These are phyloP conservation scores for Myopa tessellatipennis DNA, from an alignment of 2,888 invertebrate genomes.

Conservation along the genomic window DNA sequence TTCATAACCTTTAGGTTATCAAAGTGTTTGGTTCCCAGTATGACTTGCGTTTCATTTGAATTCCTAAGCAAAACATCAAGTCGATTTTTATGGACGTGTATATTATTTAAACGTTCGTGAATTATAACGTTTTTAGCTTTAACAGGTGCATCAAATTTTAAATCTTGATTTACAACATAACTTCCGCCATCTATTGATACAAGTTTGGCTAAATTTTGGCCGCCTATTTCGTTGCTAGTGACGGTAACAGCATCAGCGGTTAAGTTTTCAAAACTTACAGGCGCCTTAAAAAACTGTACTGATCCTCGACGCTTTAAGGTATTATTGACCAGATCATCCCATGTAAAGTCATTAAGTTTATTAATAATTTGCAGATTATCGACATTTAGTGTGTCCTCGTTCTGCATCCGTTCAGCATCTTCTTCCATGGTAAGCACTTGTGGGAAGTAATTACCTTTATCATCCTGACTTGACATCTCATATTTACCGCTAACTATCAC, in stretches of 20 bases:
- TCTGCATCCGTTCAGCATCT: constrained; percentile 15
- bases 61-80: constrained; percentile 69
- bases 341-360: constrained; percentile 69
- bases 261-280: constrained; percentile 56
- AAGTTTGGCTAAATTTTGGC: constrained; percentile 58
- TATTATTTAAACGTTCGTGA: constrained; percentile 68
- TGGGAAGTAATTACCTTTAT: constrained; percentile 18
- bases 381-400: constrained; percentile 59
- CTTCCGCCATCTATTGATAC: constrained; percentile 63
- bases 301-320: constrained; percentile 68
- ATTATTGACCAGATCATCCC: constrained; percentile 67
- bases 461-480: constrained; percentile 27
- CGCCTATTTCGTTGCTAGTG: constrained; percentile 55
- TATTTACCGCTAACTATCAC: constrained; percentile 52
- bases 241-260: constrained; percentile 58
- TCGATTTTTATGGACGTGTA: constrained; percentile 66
- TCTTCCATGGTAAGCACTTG: constrained; percentile 30
- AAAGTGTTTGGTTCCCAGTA: constrained; percentile 68
- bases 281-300: constrained; percentile 68
- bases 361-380: constrained; percentile 67
- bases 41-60: constrained; percentile 65
- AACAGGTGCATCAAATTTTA: constrained; percentile 67
- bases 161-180: constrained; percentile 67
- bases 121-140: constrained; percentile 66
- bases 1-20: constrained; percentile 68